These are phyloP conservation scores for Umimayanthus chanpuru DNA, from an alignment of 92 coral and sea anemone genomes.

Conservation along the genomic window DNA sequence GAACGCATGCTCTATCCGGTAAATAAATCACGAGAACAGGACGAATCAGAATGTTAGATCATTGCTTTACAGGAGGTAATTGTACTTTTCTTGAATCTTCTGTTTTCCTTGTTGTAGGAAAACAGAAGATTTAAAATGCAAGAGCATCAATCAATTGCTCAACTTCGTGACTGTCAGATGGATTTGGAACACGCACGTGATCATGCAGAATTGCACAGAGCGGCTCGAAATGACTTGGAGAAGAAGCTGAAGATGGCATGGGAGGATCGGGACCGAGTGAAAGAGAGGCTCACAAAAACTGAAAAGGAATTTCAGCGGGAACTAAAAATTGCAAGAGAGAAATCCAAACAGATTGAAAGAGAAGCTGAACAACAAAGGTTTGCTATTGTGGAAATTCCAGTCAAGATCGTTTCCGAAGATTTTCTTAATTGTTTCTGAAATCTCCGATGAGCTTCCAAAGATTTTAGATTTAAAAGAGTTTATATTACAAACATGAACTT, in stretches of 20 bases:
- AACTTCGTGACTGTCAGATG: slow-evolving; percentile 8
- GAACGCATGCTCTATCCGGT: neutral
- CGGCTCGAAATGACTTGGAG: neutral
- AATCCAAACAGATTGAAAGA: slow-evolving; percentile 5
- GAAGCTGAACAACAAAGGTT: slow-evolving; percentile 19
- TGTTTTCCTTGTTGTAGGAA: neutral
- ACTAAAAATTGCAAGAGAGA: slow-evolving; percentile 1
- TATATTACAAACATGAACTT: no score
- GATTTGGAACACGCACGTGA: slow-evolving; percentile 19
- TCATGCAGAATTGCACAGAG: slow-evolving; percentile 10
- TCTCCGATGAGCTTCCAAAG: neutral
- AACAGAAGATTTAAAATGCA: slow-evolving; percentile 3
- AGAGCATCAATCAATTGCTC: neutral
- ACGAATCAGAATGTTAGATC: no score
- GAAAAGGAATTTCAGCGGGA: slow-evolving; percentile 22
- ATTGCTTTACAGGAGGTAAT: neutral
- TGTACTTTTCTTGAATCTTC: neutral
- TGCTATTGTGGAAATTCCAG: neutral
- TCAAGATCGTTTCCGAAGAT: neutral
- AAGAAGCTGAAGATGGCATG: slow-evolving; percentile 13
- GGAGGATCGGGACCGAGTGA: neutral
- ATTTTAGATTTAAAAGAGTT: no score
- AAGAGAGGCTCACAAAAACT: neutral
- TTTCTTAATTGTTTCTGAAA: neutral
- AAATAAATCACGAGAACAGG: no score